Base-by-base conservation (phyloP, 2,113 vertebrate species). In the Amphilophus citrinellus region DNA sequence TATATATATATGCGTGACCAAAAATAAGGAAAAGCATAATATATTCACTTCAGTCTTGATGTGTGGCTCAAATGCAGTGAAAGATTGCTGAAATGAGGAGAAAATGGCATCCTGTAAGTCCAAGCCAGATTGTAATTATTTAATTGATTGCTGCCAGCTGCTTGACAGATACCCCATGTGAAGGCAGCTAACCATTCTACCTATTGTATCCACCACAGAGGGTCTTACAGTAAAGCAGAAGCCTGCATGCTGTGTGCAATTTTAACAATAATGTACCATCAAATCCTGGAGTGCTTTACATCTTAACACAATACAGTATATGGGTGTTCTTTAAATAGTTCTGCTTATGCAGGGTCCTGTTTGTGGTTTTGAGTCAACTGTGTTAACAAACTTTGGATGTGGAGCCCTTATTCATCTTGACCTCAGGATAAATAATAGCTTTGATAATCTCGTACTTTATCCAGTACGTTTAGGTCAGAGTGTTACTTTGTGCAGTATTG, bases 141-240 rank as follows among this genome's bases (percentile, higher is more conserved):
- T 89, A 93, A 93, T 94, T 94, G 93, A 94, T 91, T 85, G 73
- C 82, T 89, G 76, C 91, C 91, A 61, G 20, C 60, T 59, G 53
- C 75, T 87, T 86, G 91, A 92, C 79, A 92, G 91, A 92, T 91
- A 79, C 57, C 44, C 39, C 18, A 17, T 58, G 82, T 77, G 24
- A 68, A 90, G 68, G 61, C 82, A 82, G 60, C 65, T 24, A 42
- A 71, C 71, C 60, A 81, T 83, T 10, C 27, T 35, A 60, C 81
- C 61, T 62, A 81, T 68, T 79, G 80, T 68, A 77, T 27, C 10
- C 7, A 68, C 79, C 61, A 79, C 42, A 79, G 37, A 61, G 44
- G 59, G 39, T 63, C 35, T 17, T 59, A 84, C 39, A 81, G 63
- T 79, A 18, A 37, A 57, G 22, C 47, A 80, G 27, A 57, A 30